Conservation (phyloP, 1,140 invertebrate genomes). For the Plodia interpunctella region DNA sequence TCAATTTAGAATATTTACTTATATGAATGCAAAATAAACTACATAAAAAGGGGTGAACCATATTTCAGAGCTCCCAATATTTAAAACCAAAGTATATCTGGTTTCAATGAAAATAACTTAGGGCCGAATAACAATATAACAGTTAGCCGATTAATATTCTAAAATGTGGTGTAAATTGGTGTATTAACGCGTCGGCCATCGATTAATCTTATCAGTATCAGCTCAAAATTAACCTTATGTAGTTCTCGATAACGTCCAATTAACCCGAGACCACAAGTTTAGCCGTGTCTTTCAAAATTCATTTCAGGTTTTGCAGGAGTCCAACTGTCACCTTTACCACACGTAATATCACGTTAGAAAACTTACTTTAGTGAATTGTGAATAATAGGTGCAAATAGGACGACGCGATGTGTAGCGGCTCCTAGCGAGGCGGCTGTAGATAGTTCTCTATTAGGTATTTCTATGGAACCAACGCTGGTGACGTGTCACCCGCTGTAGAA, state of each 20-base stretch:
- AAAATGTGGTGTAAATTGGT: constrained; percentile 60
- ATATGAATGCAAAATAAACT: neutral
- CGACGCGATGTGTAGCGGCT: no score
- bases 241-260: constrained; percentile 61
- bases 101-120: constrained; percentile 44
- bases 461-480: no score
- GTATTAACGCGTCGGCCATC: constrained; percentile 64
- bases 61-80: neutral
- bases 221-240: constrained; percentile 66
- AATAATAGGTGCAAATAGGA: no score
- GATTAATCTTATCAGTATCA: constrained; percentile 56
- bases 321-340: constrained; percentile 36
- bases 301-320: constrained; percentile 57
- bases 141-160: constrained; percentile 28
- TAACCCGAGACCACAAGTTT: constrained; percentile 72
- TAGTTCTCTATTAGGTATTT: no score
- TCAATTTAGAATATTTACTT: neutral
- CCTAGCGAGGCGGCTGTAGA: no score
- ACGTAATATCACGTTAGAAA: constrained; percentile 13
- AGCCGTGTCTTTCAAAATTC: constrained; percentile 52
- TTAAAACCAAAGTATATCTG: constrained; percentile 61
- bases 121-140: constrained; percentile 57
- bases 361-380: constrained; percentile 3
- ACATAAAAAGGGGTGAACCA: neutral
- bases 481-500: no score